Percentiles rank a stretch among this genome's conserved stretches.
Evolutionary conservation across 2,888 invertebrate species (phyloP).

Genomic region (Monoplex corrugatus): DNA sequence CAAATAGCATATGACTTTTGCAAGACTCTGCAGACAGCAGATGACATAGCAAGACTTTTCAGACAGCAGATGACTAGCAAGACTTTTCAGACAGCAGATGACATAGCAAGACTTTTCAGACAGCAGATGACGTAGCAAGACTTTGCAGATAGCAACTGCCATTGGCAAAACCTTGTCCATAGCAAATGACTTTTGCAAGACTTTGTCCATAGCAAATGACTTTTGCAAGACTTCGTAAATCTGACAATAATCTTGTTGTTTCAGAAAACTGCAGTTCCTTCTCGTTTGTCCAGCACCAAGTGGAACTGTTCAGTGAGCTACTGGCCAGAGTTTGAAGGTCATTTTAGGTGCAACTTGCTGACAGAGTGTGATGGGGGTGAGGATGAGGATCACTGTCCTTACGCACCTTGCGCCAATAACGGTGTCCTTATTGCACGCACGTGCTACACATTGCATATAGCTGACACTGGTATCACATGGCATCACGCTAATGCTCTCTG

Average conservation of each 20-base stretch:
- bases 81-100: too few relatives aligned
- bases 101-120: too few relatives aligned
- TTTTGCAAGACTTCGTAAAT: too few relatives aligned
- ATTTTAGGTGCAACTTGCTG: constrained; percentile 29
- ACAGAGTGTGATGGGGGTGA: constrained; percentile 3
- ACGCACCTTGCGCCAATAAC: neutral
- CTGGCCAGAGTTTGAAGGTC: neutral
- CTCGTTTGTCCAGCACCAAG: neutral
- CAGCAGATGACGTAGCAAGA: too few relatives aligned
- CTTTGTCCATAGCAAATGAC: too few relatives aligned
- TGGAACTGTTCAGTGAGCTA: constrained; percentile 17
- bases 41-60: too few relatives aligned
- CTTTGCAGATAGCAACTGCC: too few relatives aligned
- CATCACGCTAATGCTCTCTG: neutral
- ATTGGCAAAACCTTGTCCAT: too few relatives aligned
- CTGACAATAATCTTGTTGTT: neutral
- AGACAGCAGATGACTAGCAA: too few relatives aligned
- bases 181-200: too few relatives aligned
- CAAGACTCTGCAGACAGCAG: too few relatives aligned
- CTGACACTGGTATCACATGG: neutral
- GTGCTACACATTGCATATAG: neutral
- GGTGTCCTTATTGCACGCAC: neutral
- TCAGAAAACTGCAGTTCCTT: neutral
- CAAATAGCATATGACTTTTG: too few relatives aligned
- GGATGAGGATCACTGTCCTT: constrained; percentile 22